Evolutionary conservation across 2,888 invertebrate species (phyloP).

Genomic region (Apodemia duryi): DNA sequence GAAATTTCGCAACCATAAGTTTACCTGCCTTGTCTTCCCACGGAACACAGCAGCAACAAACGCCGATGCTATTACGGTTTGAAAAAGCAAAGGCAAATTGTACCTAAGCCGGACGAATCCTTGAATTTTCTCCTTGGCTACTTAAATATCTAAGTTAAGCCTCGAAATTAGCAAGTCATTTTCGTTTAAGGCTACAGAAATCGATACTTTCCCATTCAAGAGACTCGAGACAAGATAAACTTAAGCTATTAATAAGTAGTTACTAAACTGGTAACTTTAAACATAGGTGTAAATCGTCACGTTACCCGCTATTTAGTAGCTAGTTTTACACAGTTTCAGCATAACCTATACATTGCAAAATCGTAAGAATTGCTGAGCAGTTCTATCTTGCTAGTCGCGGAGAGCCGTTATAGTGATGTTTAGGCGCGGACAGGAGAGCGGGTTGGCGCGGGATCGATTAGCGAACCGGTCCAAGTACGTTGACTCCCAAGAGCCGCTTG

Average conservation of each 20-base stretch:
- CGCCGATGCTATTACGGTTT: too few relatives aligned
- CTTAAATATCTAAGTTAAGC: too few relatives aligned
- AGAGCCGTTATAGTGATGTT: conserved; percentile 69
- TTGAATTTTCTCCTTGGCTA: too few relatives aligned
- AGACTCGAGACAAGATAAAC: background rate
- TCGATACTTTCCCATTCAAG: too few relatives aligned
- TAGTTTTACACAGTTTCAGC: background rate
- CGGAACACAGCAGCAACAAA: too few relatives aligned
- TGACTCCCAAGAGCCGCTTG: conserved; percentile 67
- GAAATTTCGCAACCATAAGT: too few relatives aligned
- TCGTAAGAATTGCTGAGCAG: conserved; percentile 14
- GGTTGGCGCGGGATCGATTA: conserved; percentile 71
- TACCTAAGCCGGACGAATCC: too few relatives aligned
- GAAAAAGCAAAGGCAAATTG: too few relatives aligned
- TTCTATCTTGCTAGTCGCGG: conserved; percentile 37
- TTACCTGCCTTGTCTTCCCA: too few relatives aligned
- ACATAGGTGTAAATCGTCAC: background rate
- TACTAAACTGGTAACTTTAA: background rate
- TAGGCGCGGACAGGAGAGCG: conserved; percentile 70
- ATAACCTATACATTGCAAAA: background rate
- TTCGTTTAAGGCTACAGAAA: too few relatives aligned
- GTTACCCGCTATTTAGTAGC: background rate
- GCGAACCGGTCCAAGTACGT: conserved; percentile 74
- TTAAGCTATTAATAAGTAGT: background rate
- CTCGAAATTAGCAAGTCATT: too few relatives aligned